A percentile compares a stretch with the other conserved stretches of the same genome.
Evolutionary conservation across 2,888 invertebrate species (phyloP).

Genomic region (Anoncus sp.): DNA sequence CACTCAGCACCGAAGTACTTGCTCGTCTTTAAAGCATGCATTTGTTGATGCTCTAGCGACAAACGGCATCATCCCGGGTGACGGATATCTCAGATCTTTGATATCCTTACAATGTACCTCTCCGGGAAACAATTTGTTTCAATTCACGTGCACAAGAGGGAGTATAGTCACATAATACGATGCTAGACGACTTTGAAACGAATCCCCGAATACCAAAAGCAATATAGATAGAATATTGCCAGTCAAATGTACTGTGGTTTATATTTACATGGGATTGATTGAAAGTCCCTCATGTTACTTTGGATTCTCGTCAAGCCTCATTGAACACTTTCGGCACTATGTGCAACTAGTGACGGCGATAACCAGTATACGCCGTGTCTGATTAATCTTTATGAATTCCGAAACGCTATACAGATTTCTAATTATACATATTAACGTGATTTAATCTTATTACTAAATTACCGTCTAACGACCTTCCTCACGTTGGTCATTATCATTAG

Average conservation of each 20-base stretch:
- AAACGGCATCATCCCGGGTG: slow-evolving; percentile 47
- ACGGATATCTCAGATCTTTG: slow-evolving; percentile 48
- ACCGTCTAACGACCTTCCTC: slow-evolving; percentile 13
- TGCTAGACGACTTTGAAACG: background rate
- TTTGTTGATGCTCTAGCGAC: slow-evolving; percentile 51
- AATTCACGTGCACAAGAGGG: background rate
- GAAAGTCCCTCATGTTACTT: background rate
- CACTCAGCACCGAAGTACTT: slow-evolving; percentile 20
- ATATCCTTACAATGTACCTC: slow-evolving; percentile 33
- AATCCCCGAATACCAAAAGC: slow-evolving; percentile 21
- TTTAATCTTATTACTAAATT: background rate
- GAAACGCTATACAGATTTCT: background rate
- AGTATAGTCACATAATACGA: background rate
- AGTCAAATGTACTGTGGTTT: slow-evolving; percentile 13
- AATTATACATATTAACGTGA: background rate
- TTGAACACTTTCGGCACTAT: background rate
- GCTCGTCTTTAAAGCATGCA: slow-evolving; percentile 44
- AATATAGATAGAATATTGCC: slow-evolving; percentile 1
- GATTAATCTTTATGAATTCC: background rate
- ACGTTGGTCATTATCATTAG: background rate
- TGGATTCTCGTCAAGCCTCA: background rate
- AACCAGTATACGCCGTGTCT: slow-evolving; percentile 3
- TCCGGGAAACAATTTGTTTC: slow-evolving; percentile 44
- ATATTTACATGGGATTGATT: slow-evolving; percentile 36
- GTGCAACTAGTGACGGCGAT: background rate